A percentile compares a stretch with the other conserved stretches of the same genome.
Conservation (phyloP, 2,797 vertebrate species). For the Muscicapa striata region DNA sequence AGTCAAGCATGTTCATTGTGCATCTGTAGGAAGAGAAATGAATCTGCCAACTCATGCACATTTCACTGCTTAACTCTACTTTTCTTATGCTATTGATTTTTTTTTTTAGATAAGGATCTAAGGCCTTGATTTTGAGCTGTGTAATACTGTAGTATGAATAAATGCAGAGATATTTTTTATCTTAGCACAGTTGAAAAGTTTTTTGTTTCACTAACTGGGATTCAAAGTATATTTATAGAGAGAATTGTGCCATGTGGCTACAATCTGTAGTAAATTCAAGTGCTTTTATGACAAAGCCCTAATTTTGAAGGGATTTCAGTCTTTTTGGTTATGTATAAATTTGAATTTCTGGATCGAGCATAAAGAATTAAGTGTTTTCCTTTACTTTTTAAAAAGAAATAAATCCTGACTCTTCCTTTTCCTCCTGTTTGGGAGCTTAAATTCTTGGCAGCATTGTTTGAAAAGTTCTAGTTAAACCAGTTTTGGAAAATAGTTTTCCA, state of each 20-base stretch:
- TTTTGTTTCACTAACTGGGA: slow-evolving; percentile 13
- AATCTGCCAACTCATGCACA: accelerated
- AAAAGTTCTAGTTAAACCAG: slow-evolving; percentile 24
- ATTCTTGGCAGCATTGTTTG: slow-evolving; percentile 15
- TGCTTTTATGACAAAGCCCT: slow-evolving; percentile 25
- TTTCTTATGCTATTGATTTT: background rate
- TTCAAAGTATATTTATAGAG: slow-evolving; percentile 7
- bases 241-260: slow-evolving; percentile 22
- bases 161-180: background rate
- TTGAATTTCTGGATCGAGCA: slow-evolving; percentile 33
- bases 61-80: background rate
- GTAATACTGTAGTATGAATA: background rate
- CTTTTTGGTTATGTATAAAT: background rate
- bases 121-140: background rate
- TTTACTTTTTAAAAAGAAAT: background rate
- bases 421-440: slow-evolving; percentile 2
- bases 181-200: background rate
- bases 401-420: slow-evolving; percentile 9
- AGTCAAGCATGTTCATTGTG: background rate
- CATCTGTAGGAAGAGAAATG: background rate
- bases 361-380: background rate
- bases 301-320: slow-evolving; percentile 45
- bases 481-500: slow-evolving; percentile 38
- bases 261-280: slow-evolving; percentile 38
- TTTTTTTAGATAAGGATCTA: background rate